Conservation (phyloP, 1,140 invertebrate species). For the Eumaeus atala region DNA sequence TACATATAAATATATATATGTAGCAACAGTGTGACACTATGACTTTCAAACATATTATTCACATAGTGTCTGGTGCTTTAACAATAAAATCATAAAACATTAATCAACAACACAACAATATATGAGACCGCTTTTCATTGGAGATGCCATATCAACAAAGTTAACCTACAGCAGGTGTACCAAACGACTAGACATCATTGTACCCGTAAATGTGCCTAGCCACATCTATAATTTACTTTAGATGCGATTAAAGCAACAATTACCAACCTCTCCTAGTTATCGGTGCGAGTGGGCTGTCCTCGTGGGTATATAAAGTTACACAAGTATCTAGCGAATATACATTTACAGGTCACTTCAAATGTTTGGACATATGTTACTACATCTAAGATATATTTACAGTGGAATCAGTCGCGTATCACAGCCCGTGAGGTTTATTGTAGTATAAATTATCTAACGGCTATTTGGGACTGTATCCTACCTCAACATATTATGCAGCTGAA, state of each 20-base stretch:
- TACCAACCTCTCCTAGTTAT: not conserved
- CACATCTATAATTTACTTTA: slow-evolving; percentile 3
- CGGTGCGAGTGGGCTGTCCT: not conserved
- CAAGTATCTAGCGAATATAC: not conserved
- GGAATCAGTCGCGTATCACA: slow-evolving; percentile 55
- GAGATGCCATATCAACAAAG: slow-evolving; percentile 13
- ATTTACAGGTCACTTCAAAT: slow-evolving; percentile 1
- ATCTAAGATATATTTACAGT: slow-evolving; percentile 39
- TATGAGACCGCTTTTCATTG: slow-evolving; percentile 18
- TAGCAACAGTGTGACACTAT: slow-evolving; percentile 40
- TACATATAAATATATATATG: slow-evolving; percentile 1
- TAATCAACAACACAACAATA: slow-evolving; percentile 16
- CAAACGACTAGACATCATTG: not conserved
- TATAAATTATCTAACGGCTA: slow-evolving; percentile 26
- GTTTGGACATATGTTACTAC: slow-evolving; percentile 28
- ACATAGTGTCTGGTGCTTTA: slow-evolving; percentile 51
- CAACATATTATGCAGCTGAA: slow-evolving; percentile 19
- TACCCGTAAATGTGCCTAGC: not conserved
- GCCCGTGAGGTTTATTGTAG: slow-evolving; percentile 34
- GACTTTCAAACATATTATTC: slow-evolving; percentile 62
- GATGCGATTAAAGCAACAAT: not conserved
- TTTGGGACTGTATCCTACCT: slow-evolving; percentile 32
- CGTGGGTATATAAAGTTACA: slow-evolving; percentile 6
- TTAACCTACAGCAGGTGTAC: not conserved
- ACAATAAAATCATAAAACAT: slow-evolving; percentile 33